Base-by-base conservation (phyloP, 2,888 invertebrate genomes). In the Pachydiplax longipennis region DNA sequence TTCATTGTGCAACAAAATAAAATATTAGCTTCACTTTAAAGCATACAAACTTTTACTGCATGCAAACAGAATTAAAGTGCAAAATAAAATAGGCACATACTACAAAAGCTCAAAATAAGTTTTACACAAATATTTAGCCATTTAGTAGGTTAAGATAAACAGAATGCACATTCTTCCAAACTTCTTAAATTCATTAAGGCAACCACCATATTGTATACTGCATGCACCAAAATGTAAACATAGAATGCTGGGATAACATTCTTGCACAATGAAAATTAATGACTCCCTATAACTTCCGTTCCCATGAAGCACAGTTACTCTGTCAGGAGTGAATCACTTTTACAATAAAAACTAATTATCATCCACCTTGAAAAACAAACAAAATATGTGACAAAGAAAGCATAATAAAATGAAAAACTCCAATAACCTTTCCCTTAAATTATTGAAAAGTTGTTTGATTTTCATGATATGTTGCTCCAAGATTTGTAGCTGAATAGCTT, bases 1-100 rank as follows among this genome's bases (percentile, higher is more conserved):
- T 82, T 91, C 61, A 91, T 80, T 90, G 81, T 90, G 90, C 91
- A 91, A 90, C 81, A 91, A 81, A 91, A 90, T 61, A 91, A 81
- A 90, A 53, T 31, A 35, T 83, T 58, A 35, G 87, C 87, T 37
- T 87, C n/a, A 61, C 35, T 87, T 35, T 31, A 53, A 58, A 58
- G 90, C 80, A 91, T 73, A 81, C 80, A 90, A 44, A 73, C 18
- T 25, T 58, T 81, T 58, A 80, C 22, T 18, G 80, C 65, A 83
- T 87, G 82, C 48, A 80, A 83, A 73, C 31, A 90, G 81, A 40
- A 90, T 61, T 80, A 80, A 40, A 91, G 83, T 65, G 73, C 40
- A 91, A 91, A 91, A 81, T 44, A 80, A 90, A 80, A 81, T 22
- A 80, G 31, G 44, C 80, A 61, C 61, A 58, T 53, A 87, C 35